These are phyloP conservation scores for Lasiommata megera DNA, from an alignment of 2,888 invertebrate genomes.

Conservation along the genomic window DNA sequence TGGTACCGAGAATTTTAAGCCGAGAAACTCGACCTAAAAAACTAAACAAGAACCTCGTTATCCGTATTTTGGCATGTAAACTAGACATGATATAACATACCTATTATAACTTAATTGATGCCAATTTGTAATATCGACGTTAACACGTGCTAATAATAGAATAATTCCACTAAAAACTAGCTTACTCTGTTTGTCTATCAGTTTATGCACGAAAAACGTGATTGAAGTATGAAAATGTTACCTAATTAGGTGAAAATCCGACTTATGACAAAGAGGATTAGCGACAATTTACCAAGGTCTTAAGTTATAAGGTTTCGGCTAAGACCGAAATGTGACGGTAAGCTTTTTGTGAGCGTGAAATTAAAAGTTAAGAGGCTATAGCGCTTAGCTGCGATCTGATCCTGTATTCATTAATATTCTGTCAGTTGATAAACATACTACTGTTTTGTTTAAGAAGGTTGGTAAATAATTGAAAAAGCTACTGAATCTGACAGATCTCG, in stretches of 20 bases:
- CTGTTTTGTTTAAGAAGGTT: too few species aligned
- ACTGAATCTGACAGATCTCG: too few species aligned
- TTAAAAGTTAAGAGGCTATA: background rate
- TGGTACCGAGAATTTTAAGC: too few species aligned
- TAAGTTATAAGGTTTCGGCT: constrained; percentile 13
- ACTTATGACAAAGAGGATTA: constrained; percentile 17
- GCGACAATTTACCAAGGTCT: constrained; percentile 8
- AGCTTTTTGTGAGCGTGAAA: background rate
- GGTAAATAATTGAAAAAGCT: too few species aligned
- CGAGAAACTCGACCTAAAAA: too few species aligned
- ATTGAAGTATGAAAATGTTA: constrained; percentile 2
- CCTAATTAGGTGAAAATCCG: constrained; percentile 5
- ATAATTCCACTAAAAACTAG: background rate
- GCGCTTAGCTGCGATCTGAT: too few species aligned
- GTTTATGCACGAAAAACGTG: background rate
- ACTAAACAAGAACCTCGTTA: too few species aligned
- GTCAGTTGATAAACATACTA: too few species aligned
- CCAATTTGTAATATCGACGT: background rate
- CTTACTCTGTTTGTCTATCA: background rate
- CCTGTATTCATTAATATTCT: too few species aligned
- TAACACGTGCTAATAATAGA: background rate
- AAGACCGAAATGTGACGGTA: background rate
- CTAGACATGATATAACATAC: too few species aligned
- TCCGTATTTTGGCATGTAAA: too few species aligned
- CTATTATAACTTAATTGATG: too few species aligned